Base-by-base conservation (phyloP, 2,113 vertebrate genomes). In the Trichechus manatus region DNA sequence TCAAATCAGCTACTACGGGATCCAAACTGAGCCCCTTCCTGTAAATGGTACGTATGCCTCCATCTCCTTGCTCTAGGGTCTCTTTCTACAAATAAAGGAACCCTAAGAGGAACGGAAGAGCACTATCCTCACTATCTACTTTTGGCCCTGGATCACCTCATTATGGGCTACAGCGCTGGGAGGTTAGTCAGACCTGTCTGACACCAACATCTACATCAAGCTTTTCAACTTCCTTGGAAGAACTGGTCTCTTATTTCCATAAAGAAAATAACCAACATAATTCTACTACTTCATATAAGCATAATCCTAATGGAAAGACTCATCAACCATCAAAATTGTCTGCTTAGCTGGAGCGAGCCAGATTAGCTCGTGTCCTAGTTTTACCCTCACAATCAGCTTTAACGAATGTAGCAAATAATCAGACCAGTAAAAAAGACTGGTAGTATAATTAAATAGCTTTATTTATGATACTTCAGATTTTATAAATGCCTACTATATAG, bases 391-490 rank as follows among this genome's bases (percentile, higher is more conserved):
- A 91, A 59, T 92, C 97, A 94, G 94, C 96, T 98, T 97, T 97
- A 97, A 98, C 88, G 96, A 98, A 96, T 86, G 93, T 97, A 98
- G 85, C 97, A 98, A 98, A 96, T 95, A 97, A 98, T 96, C 97
- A 95, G 92, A 97, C 97, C 98, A 97, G 97, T 97, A 97, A 97
- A 97, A 95, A 99, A 98, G 96, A 96, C 98, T 97, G 96, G 94
- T 89, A 96, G 70, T 95, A 93, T 98, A 98, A 98, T 98, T 98
- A 99, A 99, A 98, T 97, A 98, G 95, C 97, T 98, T 99, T 98
- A 98, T 98, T 98, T 97, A 98, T 0, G 96, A 97, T 98, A 98
- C 96, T 98, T 98, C 95, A 98, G 97, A 95, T 98, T 97, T 98
- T 96, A 85, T 97, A 96, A 98, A 97, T 97, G 98, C 96, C 97